Conservation (phyloP, 2,113 vertebrate species). For the Leptocoma aspasia region DNA sequence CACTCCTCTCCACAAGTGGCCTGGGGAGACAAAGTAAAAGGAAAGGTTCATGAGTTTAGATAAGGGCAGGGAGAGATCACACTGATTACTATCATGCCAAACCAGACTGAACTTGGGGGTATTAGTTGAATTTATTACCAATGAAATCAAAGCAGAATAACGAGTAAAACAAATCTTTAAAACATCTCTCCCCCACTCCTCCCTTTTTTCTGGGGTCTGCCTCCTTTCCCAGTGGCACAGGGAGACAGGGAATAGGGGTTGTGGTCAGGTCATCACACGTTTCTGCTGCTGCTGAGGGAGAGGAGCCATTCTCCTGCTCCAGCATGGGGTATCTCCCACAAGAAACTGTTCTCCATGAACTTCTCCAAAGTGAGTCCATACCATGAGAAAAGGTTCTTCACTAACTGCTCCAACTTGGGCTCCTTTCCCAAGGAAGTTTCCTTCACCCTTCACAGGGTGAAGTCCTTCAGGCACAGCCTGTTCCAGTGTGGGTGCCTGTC, state of each 20-base stretch:
- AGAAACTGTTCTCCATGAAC: neutral
- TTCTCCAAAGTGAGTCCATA: neutral
- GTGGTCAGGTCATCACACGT: neutral
- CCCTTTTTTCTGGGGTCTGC: neutral
- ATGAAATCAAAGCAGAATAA: neutral
- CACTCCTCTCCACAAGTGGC: neutral
- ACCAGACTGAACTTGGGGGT: neutral
- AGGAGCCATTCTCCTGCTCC: neutral
- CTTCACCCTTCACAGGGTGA: no score
- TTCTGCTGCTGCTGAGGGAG: neutral
- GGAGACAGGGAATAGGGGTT: neutral
- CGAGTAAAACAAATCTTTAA: neutral
- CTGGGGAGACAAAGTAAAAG: neutral
- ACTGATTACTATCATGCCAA: neutral
- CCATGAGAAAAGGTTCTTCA: neutral
- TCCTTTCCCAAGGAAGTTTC: no score
- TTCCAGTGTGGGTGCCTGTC: neutral
- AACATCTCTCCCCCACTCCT: neutral
- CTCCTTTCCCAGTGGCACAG: neutral
- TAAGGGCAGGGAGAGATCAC: neutral
- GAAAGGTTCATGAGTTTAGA: neutral
- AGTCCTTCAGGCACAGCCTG: neutral
- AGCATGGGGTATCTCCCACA: fast-evolving
- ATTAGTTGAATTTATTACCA: neutral
- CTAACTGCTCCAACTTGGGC: fast-evolving